These are phyloP conservation scores for Monochamus alternatus DNA, from an alignment of 2,888 invertebrate species.

Conservation along the genomic window DNA sequence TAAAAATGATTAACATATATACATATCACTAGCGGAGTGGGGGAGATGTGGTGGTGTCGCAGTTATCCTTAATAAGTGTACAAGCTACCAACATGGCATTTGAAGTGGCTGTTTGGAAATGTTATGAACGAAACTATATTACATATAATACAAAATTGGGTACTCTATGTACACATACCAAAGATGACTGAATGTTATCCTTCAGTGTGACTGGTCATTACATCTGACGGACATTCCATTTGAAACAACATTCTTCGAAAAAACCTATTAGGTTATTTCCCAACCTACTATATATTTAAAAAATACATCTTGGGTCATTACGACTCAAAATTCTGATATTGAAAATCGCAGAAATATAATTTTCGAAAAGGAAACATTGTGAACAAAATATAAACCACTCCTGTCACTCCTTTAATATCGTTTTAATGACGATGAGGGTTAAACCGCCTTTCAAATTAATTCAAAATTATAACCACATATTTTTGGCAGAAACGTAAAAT, in stretches of 20 bases:
- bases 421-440: no score
- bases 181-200: slow-evolving; percentile 60
- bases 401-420: no score
- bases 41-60: slow-evolving; percentile 51
- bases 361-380: no score
- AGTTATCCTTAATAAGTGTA: slow-evolving; percentile 66
- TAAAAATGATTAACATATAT: slow-evolving; percentile 65
- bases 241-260: neutral
- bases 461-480: no score
- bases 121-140: slow-evolving; percentile 69
- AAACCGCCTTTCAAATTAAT: no score
- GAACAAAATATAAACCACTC: no score
- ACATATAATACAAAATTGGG: slow-evolving; percentile 69
- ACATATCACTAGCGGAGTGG: slow-evolving; percentile 66
- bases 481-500: no score
- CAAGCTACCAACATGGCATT: slow-evolving; percentile 60
- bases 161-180: slow-evolving; percentile 63
- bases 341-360: no score
- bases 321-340: no score
- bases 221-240: slow-evolving; percentile 29
- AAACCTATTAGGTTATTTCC: slow-evolving; percentile 2
- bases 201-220: slow-evolving; percentile 39
- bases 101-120: slow-evolving; percentile 66
- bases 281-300: slow-evolving; percentile 23
- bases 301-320: no score